Base-by-base conservation (phyloP, 2,888 invertebrate species). In the Cantharis flavilabris region DNA sequence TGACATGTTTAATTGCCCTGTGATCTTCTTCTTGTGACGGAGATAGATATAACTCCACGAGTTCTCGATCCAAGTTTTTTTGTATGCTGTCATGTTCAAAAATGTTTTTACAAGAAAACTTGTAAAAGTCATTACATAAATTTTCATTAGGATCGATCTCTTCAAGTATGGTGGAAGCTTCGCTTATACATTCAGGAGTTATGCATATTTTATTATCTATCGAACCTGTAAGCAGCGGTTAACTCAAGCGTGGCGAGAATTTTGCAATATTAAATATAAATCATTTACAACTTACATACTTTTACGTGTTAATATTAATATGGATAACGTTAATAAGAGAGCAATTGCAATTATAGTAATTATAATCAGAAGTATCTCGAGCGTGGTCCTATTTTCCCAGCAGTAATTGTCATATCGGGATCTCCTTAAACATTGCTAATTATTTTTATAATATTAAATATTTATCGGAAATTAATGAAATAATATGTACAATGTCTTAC, bases 91-190 rank as follows among this genome's bases (percentile, higher is more conserved):
- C 49, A 49, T 49, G 49, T 67, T 33, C 33, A 28, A 62, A 26
- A 70, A 71, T 30, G n/a, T 70, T 72, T 14, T 64, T 63, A 18
- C 77, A 77, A 65, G 72, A 69, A 49, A 77, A 77, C 16, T 63
- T 18, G 23, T 94, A 94, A 87, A 95, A 95, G 85, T 95, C 93
- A 78, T 94, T 93, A 84, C 95, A 95, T 0, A 95, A 95, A 80
- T 94, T 92, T 13, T 92, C 91, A 1, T 88, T 86, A 1, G 89
- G 86, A 82, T 95, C 92, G 90, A 95, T 92, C 83, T 92, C 92
- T 76, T 90, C 88, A 63, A 95, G 87, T 13, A 95, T 89, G 80
- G 91, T 90, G 0, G 93, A 91, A 0, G 95, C 94, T 92, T 94
- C 92, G 84, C 93, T 92, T 69, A 96, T 90, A 88, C 96, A 96